A percentile compares a stretch with the other conserved stretches of the same genome.
These are phyloP conservation scores for Rostratula benghalensis DNA, from an alignment of 2,113 vertebrate species.

Conservation along the genomic window DNA sequence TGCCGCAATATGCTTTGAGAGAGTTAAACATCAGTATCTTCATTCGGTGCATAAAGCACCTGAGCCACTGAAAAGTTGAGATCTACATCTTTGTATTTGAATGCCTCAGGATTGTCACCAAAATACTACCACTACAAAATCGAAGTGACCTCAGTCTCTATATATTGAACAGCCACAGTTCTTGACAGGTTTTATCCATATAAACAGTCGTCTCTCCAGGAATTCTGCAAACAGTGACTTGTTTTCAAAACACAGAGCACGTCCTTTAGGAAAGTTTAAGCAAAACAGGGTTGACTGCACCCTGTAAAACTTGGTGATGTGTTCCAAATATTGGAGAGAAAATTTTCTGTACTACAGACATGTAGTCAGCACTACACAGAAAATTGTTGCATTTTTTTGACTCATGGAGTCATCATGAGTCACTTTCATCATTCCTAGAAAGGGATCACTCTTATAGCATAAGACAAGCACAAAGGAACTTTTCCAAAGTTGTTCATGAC, in stretches of 20 bases:
- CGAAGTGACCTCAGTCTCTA: not conserved
- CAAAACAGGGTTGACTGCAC: not conserved
- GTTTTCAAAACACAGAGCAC: not conserved
- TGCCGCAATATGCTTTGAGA: not conserved
- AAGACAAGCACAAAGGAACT: not conserved
- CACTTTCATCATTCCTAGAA: not conserved
- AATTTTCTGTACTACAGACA: not conserved
- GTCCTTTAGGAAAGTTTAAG: not conserved
- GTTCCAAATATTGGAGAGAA: not conserved
- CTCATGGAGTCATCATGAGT: not conserved
- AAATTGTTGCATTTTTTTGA: not conserved
- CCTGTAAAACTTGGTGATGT: not conserved
- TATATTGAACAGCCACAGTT: not conserved
- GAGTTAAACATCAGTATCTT: not conserved
- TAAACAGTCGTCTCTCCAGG: not conserved
- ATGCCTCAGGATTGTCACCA: not conserved
- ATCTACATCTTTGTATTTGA: not conserved
- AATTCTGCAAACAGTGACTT: not conserved
- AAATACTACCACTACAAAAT: not conserved
- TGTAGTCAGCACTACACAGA: not conserved
- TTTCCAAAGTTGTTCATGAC: not conserved
- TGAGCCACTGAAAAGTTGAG: not conserved
- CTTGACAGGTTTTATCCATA: not conserved
- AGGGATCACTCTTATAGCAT: not conserved
- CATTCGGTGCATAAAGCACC: not conserved